phyloP scores from a whole-genome alignment of 2,113 vertebrate genomes.

The Trochalopteron elliotii region DNA sequence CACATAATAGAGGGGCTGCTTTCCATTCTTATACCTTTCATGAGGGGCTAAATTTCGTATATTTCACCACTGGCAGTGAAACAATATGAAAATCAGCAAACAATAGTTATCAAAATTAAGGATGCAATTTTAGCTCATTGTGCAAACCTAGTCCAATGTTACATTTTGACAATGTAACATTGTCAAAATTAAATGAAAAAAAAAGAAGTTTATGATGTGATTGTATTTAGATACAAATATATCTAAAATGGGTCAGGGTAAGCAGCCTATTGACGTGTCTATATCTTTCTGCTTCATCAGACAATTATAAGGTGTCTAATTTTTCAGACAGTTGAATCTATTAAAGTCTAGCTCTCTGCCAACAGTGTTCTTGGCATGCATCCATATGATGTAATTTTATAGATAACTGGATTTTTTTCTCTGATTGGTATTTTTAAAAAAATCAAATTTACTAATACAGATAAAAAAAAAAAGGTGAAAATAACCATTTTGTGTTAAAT shows the following conservation, averaged over 20 bases:
- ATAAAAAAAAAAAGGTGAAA: not conserved
- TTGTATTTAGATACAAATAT: not conserved
- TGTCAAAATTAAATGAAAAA: not conserved
- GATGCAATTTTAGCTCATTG: not conserved
- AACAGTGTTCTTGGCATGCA: not conserved
- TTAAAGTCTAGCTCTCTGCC: not conserved
- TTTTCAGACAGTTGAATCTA: not conserved
- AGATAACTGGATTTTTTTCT: not conserved
- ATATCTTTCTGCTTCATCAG: not conserved
- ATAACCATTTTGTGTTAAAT: not conserved
- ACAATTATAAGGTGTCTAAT: not conserved
- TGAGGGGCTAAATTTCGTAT: not conserved
- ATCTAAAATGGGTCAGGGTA: not conserved
- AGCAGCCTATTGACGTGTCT: not conserved
- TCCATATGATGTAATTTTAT: not conserved
- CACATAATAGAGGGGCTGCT: not conserved
- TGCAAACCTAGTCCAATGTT: not conserved
- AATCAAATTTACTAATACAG: not conserved
- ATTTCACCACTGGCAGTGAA: not conserved
- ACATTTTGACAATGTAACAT: no score
- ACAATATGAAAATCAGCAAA: not conserved
- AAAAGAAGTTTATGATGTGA: not conserved
- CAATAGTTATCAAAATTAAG: not conserved
- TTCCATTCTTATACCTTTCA: not conserved
- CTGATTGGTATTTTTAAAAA: not conserved